These are phyloP conservation scores for Halcyon chelicuti DNA, from an alignment of 2,797 vertebrate genomes.

Conservation along the genomic window DNA sequence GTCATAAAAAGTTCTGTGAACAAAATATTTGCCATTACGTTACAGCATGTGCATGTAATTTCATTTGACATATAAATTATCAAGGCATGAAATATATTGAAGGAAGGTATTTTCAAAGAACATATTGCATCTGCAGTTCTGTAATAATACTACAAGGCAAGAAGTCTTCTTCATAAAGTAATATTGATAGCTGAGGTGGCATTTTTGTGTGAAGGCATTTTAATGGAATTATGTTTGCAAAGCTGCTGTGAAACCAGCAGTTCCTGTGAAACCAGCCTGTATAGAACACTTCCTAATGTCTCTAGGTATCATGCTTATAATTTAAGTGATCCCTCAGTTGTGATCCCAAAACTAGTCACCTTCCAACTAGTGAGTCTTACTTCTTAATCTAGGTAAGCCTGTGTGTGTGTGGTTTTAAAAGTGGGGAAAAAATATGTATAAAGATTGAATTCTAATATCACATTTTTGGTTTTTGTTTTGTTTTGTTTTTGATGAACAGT, in stretches of 20 bases:
- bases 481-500: background rate
- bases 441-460: background rate
- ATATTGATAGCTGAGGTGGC: background rate
- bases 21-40: background rate
- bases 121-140: background rate
- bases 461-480: background rate
- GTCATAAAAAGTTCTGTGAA: background rate
- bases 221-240: background rate
- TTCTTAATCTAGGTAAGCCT: background rate
- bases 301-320: background rate
- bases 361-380: background rate
- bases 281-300: background rate
- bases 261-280: background rate
- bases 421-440: background rate
- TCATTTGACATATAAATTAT: background rate
- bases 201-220: background rate
- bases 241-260: background rate
- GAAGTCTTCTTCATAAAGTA: background rate
- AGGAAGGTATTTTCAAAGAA: background rate
- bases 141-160: background rate
- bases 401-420: background rate
- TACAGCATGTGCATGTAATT: background rate
- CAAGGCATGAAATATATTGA: background rate
- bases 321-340: background rate
- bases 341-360: background rate